These are phyloP conservation scores for Drosophila bocki DNA, from an alignment of 1,140 invertebrate genomes.

Conservation along the genomic window DNA sequence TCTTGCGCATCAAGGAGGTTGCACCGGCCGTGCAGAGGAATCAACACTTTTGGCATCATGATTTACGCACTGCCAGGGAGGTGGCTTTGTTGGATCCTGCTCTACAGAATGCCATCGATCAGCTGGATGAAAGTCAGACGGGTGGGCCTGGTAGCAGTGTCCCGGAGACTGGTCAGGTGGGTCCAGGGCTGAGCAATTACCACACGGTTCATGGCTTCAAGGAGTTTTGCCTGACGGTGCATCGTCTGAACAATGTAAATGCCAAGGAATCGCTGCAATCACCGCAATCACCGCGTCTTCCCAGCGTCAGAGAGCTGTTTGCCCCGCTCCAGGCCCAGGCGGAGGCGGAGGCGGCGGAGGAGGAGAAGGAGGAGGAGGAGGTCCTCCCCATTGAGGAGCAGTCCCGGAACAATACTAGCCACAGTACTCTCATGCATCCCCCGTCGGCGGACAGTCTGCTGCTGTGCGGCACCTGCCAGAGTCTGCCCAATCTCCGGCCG, in stretches of 20 bases:
- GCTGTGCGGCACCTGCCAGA: conserved; percentile 27
- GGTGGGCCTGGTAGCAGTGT: conserved; percentile 11
- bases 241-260: conserved; percentile 28
- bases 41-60: conserved; percentile 88
- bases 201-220: conserved; percentile 69
- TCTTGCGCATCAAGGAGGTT: conserved; percentile 92
- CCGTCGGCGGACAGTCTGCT: background rate
- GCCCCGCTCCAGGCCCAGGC: background rate
- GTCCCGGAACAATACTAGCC: background rate
- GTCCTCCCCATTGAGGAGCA: too few species aligned
- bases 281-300: background rate
- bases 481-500: conserved; percentile 48
- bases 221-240: conserved; percentile 68
- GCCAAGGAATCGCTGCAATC: background rate
- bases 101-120: conserved; percentile 65
- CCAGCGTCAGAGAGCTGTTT: conserved; percentile 54
- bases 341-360: background rate
- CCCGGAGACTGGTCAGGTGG: background rate
- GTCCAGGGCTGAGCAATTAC: conserved; percentile 26
- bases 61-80: conserved; percentile 87
- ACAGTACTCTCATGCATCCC: background rate
- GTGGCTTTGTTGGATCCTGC: conserved; percentile 57
- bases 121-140: conserved; percentile 30
- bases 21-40: conserved; percentile 86
- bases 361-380: background rate